Percentiles rank a stretch among this genome's conserved stretches.
These are phyloP conservation scores for Andrena hattorfiana DNA, from an alignment of 2,888 invertebrate genomes.

Conservation along the genomic window DNA sequence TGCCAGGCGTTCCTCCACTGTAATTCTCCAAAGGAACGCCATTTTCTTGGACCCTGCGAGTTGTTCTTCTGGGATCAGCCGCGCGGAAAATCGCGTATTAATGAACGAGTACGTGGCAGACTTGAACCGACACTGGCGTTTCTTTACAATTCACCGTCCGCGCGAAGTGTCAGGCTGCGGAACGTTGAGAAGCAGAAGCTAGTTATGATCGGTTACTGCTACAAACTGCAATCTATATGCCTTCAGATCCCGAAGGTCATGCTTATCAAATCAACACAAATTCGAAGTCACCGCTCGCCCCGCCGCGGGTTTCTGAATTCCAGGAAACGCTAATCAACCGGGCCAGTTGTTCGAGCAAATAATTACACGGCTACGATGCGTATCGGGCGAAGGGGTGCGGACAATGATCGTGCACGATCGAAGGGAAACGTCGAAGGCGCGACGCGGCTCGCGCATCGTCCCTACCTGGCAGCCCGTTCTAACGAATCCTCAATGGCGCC, in stretches of 20 bases:
- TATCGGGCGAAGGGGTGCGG: constrained; percentile 28
- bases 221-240: no score
- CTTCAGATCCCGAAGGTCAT: no score
- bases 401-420: constrained; percentile 60
- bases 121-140: background rate
- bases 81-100: constrained; percentile 33
- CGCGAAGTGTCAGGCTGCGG: no score
- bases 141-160: no score
- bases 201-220: no score
- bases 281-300: background rate
- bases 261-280: background rate
- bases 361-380: constrained; percentile 22
- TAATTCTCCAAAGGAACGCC: constrained; percentile 50
- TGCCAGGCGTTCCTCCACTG: constrained; percentile 15
- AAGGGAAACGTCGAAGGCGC: constrained; percentile 63
- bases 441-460: constrained; percentile 51
- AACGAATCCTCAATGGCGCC: constrained; percentile 79
- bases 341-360: background rate
- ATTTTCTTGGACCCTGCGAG: constrained; percentile 57
- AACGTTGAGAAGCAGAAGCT: no score
- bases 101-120: constrained; percentile 21
- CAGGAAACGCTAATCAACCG: background rate
- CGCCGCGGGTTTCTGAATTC: background rate
- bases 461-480: constrained; percentile 73
- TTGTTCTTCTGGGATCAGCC: constrained; percentile 40